Evolutionary conservation across 2,888 invertebrate genomes (phyloP).

Genomic region (Trichacis sp.): DNA sequence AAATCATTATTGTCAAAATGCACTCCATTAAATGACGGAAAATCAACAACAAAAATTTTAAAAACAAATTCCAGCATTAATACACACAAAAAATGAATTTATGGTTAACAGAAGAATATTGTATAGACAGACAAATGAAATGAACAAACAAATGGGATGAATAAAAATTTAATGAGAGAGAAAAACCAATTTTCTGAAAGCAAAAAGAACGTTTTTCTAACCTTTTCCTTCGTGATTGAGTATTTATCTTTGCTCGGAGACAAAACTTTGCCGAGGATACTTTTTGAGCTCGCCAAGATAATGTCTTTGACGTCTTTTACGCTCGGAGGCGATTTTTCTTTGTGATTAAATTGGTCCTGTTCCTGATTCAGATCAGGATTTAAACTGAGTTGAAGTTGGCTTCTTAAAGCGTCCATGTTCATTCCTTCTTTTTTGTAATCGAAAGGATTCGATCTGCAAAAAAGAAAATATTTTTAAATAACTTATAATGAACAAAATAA

Average conservation of each 20-base stretch:
- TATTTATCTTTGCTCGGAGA: conserved; percentile 81
- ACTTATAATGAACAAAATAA: not conserved
- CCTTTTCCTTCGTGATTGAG: conserved; percentile 67
- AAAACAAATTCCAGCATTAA: too few species aligned
- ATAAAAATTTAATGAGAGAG: too few species aligned
- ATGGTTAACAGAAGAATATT: too few species aligned
- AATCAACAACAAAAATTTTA: too few species aligned
- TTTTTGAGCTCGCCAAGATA: conserved; percentile 78
- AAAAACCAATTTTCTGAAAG: too few species aligned
- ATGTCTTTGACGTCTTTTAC: conserved; percentile 81
- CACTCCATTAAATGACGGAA: too few species aligned
- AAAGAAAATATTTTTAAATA: conserved; percentile 2
- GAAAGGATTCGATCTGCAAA: conserved; percentile 64
- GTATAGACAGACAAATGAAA: too few species aligned
- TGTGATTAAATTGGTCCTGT: conserved; percentile 62
- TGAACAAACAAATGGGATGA: too few species aligned
- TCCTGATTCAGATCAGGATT: conserved; percentile 60
- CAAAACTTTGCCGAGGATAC: conserved; percentile 80
- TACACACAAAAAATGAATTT: too few species aligned
- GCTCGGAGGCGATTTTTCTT: conserved; percentile 73
- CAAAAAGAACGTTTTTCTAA: too few species aligned
- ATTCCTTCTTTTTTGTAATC: conserved; percentile 64
- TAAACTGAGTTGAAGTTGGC: conserved; percentile 62
- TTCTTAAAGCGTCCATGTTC: conserved; percentile 60
- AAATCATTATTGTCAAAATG: too few species aligned